Evolutionary conservation across 2,888 invertebrate species (phyloP).

Genomic region (Pedicia rivosa): DNA sequence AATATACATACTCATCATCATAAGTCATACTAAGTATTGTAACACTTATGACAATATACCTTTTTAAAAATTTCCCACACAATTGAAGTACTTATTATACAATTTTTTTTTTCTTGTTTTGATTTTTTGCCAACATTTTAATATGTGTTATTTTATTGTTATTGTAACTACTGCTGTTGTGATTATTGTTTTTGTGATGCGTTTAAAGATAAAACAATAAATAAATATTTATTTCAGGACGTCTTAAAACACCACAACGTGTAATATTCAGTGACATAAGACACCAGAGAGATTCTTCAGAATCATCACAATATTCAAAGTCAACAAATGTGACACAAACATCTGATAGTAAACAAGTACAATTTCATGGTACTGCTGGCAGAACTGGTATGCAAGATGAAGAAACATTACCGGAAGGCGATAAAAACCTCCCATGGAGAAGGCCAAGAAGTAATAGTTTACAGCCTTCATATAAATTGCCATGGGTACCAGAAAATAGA

Average conservation of each 20-base stretch:
- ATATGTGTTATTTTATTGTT: too few species aligned
- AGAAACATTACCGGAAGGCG: conserved; percentile 32
- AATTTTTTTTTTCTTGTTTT: too few species aligned
- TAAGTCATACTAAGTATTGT: too few species aligned
- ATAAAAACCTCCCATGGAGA: conserved; percentile 39
- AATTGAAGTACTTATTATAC: too few species aligned
- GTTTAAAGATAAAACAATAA: too few species aligned
- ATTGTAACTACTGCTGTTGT: too few species aligned
- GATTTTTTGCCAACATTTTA: too few species aligned
- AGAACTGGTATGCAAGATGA: conserved; percentile 14
- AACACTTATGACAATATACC: too few species aligned
- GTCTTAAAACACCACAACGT: conserved; percentile 14
- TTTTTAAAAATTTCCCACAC: too few species aligned
- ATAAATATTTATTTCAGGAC: conserved; percentile 9
- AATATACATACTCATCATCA: too few species aligned
- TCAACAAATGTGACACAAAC: background rate
- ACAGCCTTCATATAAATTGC: conserved; percentile 25
- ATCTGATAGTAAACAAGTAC: conserved; percentile 1
- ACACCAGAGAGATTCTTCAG: conserved; percentile 3
- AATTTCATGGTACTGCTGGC: conserved; percentile 6
- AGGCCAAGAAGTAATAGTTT: conserved; percentile 28
- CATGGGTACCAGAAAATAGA: conserved; percentile 29
- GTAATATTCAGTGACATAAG: conserved; percentile 11
- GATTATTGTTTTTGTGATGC: too few species aligned
- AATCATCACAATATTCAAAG: conserved; percentile 2